Conservation (phyloP, 2,797 vertebrate species). For the Buphagus erythrorhynchus region DNA sequence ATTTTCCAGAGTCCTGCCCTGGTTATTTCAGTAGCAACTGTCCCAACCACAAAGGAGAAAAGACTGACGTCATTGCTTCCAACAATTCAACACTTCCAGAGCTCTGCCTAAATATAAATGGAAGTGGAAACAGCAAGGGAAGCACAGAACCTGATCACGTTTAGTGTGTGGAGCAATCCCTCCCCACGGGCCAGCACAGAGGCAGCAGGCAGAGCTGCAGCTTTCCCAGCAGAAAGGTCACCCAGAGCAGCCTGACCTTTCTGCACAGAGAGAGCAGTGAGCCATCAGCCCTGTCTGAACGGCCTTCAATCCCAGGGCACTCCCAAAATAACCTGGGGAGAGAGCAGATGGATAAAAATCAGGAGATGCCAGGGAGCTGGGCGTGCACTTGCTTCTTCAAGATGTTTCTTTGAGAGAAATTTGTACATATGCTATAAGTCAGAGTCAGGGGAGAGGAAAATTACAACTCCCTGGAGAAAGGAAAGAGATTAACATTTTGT, state of each 20-base stretch:
- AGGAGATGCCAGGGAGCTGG: background rate
- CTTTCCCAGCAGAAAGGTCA: background rate
- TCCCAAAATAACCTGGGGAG: constrained; percentile 22
- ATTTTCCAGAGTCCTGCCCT: background rate
- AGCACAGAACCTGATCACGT: background rate
- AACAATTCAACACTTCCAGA: background rate
- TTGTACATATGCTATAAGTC: background rate
- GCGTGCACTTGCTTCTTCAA: background rate
- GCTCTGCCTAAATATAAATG: background rate
- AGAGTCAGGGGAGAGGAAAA: background rate
- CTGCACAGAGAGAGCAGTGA: background rate
- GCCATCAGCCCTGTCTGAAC: background rate
- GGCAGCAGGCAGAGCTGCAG: background rate
- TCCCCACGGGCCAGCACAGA: background rate
- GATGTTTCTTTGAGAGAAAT: background rate
- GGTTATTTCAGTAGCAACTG: background rate
- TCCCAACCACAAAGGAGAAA: background rate
- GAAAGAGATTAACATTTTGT: background rate
- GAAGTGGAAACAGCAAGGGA: background rate
- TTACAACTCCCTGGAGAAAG: background rate
- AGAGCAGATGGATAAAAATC: background rate
- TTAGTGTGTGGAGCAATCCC: background rate
- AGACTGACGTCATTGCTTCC: background rate
- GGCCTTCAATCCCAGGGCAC: background rate
- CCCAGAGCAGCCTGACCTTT: constrained; percentile 8